phyloP scores from a whole-genome alignment of 2,888 invertebrate genomes.

The Patella depressa region DNA sequence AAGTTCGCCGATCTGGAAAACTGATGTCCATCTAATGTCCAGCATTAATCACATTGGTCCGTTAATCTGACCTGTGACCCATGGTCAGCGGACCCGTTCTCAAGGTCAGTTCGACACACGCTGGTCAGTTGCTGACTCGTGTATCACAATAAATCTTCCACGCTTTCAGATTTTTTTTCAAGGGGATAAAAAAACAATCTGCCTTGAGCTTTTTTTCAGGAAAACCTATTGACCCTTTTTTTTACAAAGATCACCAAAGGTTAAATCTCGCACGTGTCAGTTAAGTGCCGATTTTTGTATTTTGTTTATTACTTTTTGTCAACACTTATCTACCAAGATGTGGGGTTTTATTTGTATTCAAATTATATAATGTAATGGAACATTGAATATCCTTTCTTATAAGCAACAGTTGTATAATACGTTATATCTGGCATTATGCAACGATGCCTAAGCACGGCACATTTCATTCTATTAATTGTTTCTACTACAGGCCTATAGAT shows the following conservation, averaged over 20 bases:
- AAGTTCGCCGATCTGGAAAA: constrained; percentile 9
- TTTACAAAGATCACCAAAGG: background rate
- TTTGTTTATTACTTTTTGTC: too few species aligned
- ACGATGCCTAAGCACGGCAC: too few species aligned
- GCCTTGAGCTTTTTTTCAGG: background rate
- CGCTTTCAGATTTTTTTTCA: background rate
- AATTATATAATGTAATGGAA: too few species aligned
- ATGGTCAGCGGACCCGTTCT: constrained; percentile 4
- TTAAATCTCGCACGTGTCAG: background rate
- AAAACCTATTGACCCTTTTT: background rate
- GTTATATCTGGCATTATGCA: too few species aligned
- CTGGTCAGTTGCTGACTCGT: background rate
- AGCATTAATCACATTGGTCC: constrained; percentile 12
- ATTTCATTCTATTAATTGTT: too few species aligned
- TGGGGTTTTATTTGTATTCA: too few species aligned
- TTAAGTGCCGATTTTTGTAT: too few species aligned
- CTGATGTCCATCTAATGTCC: constrained; percentile 10
- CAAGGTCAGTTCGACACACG: constrained; percentile 11
- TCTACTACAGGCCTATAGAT: too few species aligned
- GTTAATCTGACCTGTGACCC: constrained; percentile 6
- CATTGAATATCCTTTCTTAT: too few species aligned
- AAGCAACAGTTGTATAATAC: too few species aligned
- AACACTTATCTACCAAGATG: too few species aligned
- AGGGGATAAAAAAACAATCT: constrained; percentile 1
- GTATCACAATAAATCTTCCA: constrained; percentile 9